Conservation (phyloP, 30 jellyfish, hydroid and myxozoan genomes). For the Nemopilema nomurai region DNA sequence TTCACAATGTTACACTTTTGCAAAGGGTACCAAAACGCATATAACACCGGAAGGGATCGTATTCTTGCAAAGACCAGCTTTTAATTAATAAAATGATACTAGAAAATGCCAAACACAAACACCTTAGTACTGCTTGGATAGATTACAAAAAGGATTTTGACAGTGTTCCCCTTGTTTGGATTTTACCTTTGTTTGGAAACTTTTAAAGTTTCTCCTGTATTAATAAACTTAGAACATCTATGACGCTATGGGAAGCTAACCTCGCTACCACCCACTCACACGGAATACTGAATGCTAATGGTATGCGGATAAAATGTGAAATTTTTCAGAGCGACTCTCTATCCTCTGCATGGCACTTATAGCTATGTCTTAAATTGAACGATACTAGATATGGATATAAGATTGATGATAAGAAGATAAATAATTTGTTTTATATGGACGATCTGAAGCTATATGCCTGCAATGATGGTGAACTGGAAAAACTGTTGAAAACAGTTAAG, state of each 20-base stretch:
- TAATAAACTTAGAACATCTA: neutral
- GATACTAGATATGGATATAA: conserved; percentile 30
- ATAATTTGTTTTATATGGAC: conserved; percentile 49
- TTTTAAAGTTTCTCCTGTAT: neutral
- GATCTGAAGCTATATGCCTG: conserved; percentile 40
- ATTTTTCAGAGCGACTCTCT: conserved; percentile 48
- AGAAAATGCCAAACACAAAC: conserved; percentile 6
- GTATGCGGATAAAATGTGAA: conserved; percentile 13
- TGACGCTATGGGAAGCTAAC: conserved; percentile 31
- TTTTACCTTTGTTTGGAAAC: neutral
- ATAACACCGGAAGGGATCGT: conserved; percentile 1
- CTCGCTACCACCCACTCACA: neutral
- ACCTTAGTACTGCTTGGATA: conserved; percentile 38
- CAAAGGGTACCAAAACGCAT: neutral
- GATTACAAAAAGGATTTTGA: conserved; percentile 50
- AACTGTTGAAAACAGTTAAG: conserved; percentile 25
- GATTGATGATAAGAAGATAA: neutral
- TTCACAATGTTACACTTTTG: neutral
- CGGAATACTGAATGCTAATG: conserved; percentile 6
- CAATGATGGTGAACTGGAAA: conserved; percentile 20
- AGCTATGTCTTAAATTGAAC: conserved; percentile 6
- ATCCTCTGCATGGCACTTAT: conserved; percentile 29
- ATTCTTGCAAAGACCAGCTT: conserved; percentile 42
- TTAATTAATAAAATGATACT: conserved; percentile 20
- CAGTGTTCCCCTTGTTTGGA: conserved; percentile 44